Evolutionary conservation across 2,888 invertebrate species (phyloP).

Genomic region (Oligia strigilis): DNA sequence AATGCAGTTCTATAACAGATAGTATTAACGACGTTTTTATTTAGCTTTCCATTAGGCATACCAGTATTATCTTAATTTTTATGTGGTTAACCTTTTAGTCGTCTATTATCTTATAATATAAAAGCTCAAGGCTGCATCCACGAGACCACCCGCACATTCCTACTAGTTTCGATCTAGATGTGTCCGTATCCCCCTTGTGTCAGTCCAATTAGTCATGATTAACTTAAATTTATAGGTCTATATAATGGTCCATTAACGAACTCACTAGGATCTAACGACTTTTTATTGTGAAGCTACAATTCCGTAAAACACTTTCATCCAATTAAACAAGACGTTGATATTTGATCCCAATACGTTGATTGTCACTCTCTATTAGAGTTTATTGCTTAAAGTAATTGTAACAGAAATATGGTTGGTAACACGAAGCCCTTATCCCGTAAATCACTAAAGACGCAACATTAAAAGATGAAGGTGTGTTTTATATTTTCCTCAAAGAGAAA

Average conservation of each 20-base stretch:
- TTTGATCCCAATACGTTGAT: conserved; percentile 74
- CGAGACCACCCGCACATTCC: conserved; percentile 83
- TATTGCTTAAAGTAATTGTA: conserved; percentile 64
- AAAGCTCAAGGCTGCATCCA: conserved; percentile 75
- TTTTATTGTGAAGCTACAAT: conserved; percentile 82
- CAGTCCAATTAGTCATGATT: conserved; percentile 89
- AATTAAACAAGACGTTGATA: conserved; percentile 81
- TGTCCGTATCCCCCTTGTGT: conserved; percentile 76
- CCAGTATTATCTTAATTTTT: conserved; percentile 85
- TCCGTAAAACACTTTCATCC: conserved; percentile 86
- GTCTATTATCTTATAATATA: conserved; percentile 80
- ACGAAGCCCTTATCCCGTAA: conserved; percentile 67
- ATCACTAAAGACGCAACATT: conserved; percentile 70
- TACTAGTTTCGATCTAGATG: conserved; percentile 69
- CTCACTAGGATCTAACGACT: conserved; percentile 84
- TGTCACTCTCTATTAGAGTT: conserved; percentile 72
- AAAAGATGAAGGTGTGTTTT: conserved; percentile 67
- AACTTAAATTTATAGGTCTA: conserved; percentile 88
- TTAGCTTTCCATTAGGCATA: conserved; percentile 76
- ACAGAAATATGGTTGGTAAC: conserved; percentile 55
- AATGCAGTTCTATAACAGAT: conserved; percentile 75
- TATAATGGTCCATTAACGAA: conserved; percentile 87
- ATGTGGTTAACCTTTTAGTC: conserved; percentile 82
- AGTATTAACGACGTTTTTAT: conserved; percentile 77
- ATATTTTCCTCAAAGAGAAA: conserved; percentile 74